Base-by-base conservation (phyloP, 2,113 vertebrate species). In the Promerops cafer region DNA sequence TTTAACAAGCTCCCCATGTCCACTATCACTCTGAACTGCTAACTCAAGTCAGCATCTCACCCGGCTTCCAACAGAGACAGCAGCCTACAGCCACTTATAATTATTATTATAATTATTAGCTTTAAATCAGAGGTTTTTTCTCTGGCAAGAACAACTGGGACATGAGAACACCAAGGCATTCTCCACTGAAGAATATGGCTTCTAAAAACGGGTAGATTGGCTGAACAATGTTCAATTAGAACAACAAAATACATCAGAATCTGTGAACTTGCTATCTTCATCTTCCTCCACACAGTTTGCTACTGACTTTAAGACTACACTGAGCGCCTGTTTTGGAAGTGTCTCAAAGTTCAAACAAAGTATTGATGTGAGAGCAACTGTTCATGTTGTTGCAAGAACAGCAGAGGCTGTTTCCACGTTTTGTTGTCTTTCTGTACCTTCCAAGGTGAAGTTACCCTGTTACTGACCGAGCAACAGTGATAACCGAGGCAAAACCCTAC, bases 161-260 rank as follows among this genome's bases (percentile, higher is more conserved):
- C 1, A 1, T 5, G 8, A 53, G 37, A 87, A 66, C 10, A 53
- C 5, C 6, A 37, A 39, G 20, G 27, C 33, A 16, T 44, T 78
- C 39, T 70, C 28, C 1, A 3, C 10, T 22, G 90, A 3, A 61
- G 42, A 84, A 40, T 1, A 5, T 9, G 1, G 11, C 33, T 45
- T 66, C 31, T 63, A 8, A 74, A 83, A 77, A 37, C 0, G 15
- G 37, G 20, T 18, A 72, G 26, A 44, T 6, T 44, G 24, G 37
- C 33, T 12, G 16, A 84, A 35, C 49, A 30, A 66, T 0, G 0
- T 16, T 35, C 30, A 64, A 28, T 14, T 16, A 31, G 44, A 80
- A 68, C n/a, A 56, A 13, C 20, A 72, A 65, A 83, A 68, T 10
- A 59, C 44, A 81, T 2, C 11, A n/a, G 16, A 20, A 91, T 53